A percentile compares a stretch with the other conserved stretches of the same genome.
phyloP scores from a whole-genome alignment of 2,113 vertebrate species.

The Colaptes auratus region DNA sequence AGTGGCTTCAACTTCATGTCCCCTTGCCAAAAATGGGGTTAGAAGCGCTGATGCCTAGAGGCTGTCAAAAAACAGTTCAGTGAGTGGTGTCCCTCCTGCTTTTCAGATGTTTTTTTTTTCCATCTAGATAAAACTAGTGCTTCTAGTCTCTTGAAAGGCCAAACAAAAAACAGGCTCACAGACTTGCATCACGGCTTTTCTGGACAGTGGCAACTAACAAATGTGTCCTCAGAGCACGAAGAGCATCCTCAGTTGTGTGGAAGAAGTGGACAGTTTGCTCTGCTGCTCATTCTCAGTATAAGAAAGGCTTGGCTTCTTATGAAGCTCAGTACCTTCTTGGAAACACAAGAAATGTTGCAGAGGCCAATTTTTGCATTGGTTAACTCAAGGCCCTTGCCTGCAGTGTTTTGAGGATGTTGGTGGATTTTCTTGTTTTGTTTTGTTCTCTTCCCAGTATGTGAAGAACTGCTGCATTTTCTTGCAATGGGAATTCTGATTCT shows the following conservation, averaged over 20 bases:
- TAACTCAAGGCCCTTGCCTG: not conserved
- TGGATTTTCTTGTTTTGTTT: not conserved
- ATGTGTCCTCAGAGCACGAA: fast-evolving
- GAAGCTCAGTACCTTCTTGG: not conserved
- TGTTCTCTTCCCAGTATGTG: not conserved
- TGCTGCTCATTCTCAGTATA: fast-evolving
- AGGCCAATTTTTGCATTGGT: not conserved
- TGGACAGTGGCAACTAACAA: not conserved
- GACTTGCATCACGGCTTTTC: not conserved
- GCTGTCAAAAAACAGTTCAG: not conserved
- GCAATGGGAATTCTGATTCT: not conserved
- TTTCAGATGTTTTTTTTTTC: not conserved
- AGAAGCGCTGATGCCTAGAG: not conserved
- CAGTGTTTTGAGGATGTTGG: not conserved
- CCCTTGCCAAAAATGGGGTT: not conserved
- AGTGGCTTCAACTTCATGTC: not conserved
- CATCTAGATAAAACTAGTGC: not conserved
- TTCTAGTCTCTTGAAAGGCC: not conserved
- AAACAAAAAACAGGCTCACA: not conserved
- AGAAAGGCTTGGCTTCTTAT: not conserved
- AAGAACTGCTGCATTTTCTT: not conserved
- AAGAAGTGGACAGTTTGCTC: not conserved
- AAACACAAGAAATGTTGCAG: not conserved
- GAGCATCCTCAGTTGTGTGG: not conserved
- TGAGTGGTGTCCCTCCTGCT: not conserved